Base-by-base conservation (phyloP, 2,113 vertebrate species). In the Nibea coibor region DNA sequence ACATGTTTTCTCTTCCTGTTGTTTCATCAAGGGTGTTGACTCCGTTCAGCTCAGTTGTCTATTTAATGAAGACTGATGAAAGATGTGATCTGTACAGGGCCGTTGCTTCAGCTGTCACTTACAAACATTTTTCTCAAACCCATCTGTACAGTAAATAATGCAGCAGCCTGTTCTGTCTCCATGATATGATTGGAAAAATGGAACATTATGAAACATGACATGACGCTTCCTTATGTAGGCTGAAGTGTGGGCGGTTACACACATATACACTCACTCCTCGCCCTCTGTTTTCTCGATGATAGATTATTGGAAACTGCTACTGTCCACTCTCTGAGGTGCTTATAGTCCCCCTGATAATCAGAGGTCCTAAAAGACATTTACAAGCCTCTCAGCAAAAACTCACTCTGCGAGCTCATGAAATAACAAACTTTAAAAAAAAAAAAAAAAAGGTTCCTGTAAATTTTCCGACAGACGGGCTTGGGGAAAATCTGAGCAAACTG, bases 401-500 rank as follows among this genome's bases (percentile, higher is more conserved):
- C 69, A 79, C 82, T 85, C 74, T 86, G 91, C 83, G 77, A 84
- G 82, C 76, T 78, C 61, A 78, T 86, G 76, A 91, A 91, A 88
- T 88, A 90, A 86, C 81, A 87, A 90, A 88, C 74, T 79, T 82
- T 84, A 88, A 83, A 91, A 92, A 39, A 9, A 35, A 35, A 8
- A 35, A 35, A 39, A 7, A 8, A 39, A 85, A 14, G 5, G 9
- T 58, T 87, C 72, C 82, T 81, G 83, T 90, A 93, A 89, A 92
- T 87, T 72, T 87, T 86, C 72, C 62, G 43, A 79, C 79, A 86
- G 35, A 84, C 74, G 42, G 47, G 67, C 83, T 53, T 26, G 53
- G 26, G 84, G 87, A 85, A 92, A 92, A 82, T 87, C 65, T 90
- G 90, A 91, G 80, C 71, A 82, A 88, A 75, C 71, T 80, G 84